phyloP scores from a whole-genome alignment of 2,797 vertebrate genomes.

The Ispidina picta region DNA sequence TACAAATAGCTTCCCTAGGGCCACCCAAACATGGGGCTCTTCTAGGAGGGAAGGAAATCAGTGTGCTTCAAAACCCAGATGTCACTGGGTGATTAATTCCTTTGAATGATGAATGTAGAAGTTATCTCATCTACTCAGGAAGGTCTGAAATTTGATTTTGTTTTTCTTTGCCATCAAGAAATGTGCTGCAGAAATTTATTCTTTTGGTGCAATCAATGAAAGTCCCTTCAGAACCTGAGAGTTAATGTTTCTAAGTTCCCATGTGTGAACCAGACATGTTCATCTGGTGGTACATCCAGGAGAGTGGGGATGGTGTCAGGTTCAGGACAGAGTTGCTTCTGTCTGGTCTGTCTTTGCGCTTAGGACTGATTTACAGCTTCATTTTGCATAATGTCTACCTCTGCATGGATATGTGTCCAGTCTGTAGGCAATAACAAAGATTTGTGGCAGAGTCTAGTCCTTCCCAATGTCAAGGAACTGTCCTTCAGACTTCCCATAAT shows the following conservation, averaged over 20 bases:
- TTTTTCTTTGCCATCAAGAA: slow-evolving; percentile 6
- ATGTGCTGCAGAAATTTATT: not conserved
- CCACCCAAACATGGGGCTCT: not conserved
- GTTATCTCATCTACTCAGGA: slow-evolving; percentile 7
- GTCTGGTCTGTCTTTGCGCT: not conserved
- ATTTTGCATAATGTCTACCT: not conserved
- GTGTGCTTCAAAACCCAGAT: slow-evolving; percentile 18
- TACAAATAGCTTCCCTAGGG: slow-evolving; percentile 47
- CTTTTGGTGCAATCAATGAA: not conserved
- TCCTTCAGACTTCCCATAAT: not conserved
- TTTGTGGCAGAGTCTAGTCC: not conserved
- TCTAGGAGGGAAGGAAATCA: slow-evolving; percentile 10
- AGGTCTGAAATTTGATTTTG: slow-evolving; percentile 27
- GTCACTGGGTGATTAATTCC: not conserved
- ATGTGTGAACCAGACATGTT: not conserved
- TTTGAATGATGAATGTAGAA: slow-evolving; percentile 6
- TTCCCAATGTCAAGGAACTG: not conserved
- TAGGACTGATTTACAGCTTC: not conserved
- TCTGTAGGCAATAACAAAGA: not conserved
- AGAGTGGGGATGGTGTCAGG: not conserved
- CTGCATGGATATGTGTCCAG: not conserved
- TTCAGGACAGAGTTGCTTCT: not conserved
- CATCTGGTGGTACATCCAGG: not conserved
- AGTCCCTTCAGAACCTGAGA: not conserved
- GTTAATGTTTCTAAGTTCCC: not conserved